Conservation (phyloP, 2,888 invertebrate species). For the Cataglyphis albicans region DNA sequence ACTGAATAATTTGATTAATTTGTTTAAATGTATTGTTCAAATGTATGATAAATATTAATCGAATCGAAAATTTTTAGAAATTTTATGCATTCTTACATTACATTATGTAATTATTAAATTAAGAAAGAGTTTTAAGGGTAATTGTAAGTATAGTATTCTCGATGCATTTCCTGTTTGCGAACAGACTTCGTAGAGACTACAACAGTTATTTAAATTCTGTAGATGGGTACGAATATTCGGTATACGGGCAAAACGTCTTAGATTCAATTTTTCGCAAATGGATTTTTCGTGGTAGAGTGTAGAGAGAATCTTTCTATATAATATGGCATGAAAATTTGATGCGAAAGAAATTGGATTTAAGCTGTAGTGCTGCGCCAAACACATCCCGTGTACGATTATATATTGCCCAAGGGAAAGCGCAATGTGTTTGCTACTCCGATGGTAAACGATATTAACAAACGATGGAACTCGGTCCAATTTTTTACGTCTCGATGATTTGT, state of each 20-base stretch:
- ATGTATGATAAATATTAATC: not conserved
- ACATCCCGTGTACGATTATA: slow-evolving; percentile 32
- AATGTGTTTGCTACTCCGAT: slow-evolving; percentile 39
- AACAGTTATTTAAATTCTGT: slow-evolving; percentile 54
- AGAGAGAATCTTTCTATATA: slow-evolving; percentile 55
- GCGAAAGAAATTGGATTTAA: slow-evolving; percentile 55
- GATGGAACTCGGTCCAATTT: slow-evolving; percentile 32
- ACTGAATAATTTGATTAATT: not conserved
- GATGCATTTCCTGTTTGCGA: slow-evolving; percentile 25
- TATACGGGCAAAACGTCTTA: slow-evolving; percentile 51
- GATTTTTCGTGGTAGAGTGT: slow-evolving; percentile 40
- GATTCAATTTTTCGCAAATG: slow-evolving; percentile 55
- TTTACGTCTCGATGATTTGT: slow-evolving; percentile 36
- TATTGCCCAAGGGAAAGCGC: slow-evolving; percentile 34
- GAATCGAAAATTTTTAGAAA: not conserved
- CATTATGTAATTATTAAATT: not conserved
- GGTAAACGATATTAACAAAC: slow-evolving; percentile 44
- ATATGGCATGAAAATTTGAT: slow-evolving; percentile 54
- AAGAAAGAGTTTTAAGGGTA: not conserved
- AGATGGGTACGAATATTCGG: slow-evolving; percentile 51
- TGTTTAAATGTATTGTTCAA: not conserved
- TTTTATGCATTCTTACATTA: not conserved
- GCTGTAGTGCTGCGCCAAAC: slow-evolving; percentile 48
- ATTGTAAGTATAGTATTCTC: not conserved
- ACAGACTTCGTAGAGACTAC: slow-evolving; percentile 36